These are phyloP conservation scores for Leptopterna dolabrata DNA, from an alignment of 2,888 invertebrate genomes.

Conservation along the genomic window DNA sequence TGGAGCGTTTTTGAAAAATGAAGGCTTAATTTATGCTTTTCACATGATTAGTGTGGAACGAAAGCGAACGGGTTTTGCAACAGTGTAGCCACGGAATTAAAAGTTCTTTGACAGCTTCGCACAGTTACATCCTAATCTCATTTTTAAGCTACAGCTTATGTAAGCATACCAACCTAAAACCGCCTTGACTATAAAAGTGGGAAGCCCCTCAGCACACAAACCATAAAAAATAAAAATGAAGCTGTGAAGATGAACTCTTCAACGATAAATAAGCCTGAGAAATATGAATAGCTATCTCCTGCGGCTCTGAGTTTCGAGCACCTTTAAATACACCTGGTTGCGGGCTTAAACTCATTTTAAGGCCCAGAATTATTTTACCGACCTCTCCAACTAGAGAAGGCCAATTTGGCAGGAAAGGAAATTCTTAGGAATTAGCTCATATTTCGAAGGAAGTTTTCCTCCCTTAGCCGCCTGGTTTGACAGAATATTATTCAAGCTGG, in stretches of 20 bases:
- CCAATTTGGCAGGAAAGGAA: background rate
- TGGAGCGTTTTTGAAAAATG: no score
- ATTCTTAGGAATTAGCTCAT: background rate
- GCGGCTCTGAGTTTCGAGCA: background rate
- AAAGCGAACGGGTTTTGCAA: no score
- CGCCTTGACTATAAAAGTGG: background rate
- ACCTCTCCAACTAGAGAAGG: background rate
- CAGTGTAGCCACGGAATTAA: no score
- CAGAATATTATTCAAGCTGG: slow-evolving; percentile 1
- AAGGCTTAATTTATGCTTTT: no score
- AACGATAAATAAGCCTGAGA: background rate
- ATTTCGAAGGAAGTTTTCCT: background rate
- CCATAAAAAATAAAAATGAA: background rate
- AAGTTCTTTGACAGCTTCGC: no score
- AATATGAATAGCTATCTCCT: background rate
- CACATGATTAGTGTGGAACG: no score
- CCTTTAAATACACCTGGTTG: background rate
- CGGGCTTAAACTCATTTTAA: background rate
- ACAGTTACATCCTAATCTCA: no score
- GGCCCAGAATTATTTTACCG: background rate
- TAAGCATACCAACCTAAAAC: background rate
- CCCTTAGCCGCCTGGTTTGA: background rate
- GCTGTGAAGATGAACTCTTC: background rate
- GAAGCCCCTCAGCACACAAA: background rate
- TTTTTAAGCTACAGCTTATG: no score